phyloP scores from a whole-genome alignment of 1,140 invertebrate genomes.

The Dendroctonus valens region DNA sequence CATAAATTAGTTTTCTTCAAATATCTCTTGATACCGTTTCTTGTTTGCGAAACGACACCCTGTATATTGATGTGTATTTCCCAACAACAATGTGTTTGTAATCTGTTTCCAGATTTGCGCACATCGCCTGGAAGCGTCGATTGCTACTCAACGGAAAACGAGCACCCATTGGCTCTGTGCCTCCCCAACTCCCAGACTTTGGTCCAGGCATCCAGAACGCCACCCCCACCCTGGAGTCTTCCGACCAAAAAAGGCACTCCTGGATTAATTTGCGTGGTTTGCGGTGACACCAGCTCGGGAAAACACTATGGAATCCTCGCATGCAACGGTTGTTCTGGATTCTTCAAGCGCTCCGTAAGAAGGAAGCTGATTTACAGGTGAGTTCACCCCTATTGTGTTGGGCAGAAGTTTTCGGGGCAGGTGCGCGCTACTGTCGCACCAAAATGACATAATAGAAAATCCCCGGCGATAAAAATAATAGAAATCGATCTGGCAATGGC shows the following conservation, averaged over 20 bases:
- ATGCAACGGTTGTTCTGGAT: constrained; percentile 98
- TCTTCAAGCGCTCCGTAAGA: constrained; percentile 96
- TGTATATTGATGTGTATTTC: too few relatives aligned
- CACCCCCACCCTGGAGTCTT: constrained; percentile 47
- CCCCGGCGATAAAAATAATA: constrained; percentile 33
- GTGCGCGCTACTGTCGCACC: neutral
- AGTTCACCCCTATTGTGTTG: constrained; percentile 28
- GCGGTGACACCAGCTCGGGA: constrained; percentile 94
- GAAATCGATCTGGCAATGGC: constrained; percentile 34
- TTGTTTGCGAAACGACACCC: too few relatives aligned
- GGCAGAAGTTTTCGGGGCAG: neutral
- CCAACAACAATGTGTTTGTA: too few relatives aligned
- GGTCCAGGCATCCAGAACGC: constrained; percentile 49
- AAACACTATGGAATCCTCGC: constrained; percentile 99
- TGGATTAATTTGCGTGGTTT: constrained; percentile 88
- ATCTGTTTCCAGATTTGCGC: constrained; percentile 43
- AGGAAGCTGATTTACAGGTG: constrained; percentile 97
- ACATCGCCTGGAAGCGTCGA: constrained; percentile 47
- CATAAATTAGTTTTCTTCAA: too few relatives aligned
- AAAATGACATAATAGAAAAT: constrained; percentile 32
- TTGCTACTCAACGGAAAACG: constrained; percentile 46
- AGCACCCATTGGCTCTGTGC: constrained; percentile 47
- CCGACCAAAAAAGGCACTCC: constrained; percentile 50
- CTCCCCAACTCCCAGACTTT: constrained; percentile 46
- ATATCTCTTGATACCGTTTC: too few relatives aligned